Evolutionary conservation across 2,797 vertebrate genomes (phyloP).

Genomic region (Pangasius mekongensis): DNA sequence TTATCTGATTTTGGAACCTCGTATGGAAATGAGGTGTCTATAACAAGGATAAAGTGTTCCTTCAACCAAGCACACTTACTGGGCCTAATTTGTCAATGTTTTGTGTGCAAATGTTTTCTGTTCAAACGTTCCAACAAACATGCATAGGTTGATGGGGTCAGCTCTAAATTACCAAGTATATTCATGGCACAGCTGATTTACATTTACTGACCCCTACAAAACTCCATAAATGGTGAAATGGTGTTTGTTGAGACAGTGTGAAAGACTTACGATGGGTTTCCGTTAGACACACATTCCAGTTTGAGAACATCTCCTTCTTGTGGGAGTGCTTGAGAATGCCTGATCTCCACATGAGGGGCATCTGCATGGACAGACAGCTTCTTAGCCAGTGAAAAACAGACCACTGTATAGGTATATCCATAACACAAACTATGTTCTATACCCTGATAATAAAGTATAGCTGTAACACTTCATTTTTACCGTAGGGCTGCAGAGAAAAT

Average conservation of each 20-base stretch:
- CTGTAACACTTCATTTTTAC: neutral
- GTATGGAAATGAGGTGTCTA: neutral
- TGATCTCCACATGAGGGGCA: slow-evolving; percentile 93
- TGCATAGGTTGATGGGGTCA: neutral
- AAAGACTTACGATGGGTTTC: slow-evolving; percentile 96
- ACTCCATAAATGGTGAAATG: neutral
- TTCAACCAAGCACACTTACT: neutral
- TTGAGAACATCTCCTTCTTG: slow-evolving; percentile 95
- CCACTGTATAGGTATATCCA: neutral
- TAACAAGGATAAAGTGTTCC: neutral
- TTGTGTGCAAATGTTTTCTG: neutral
- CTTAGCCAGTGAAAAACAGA: slow-evolving; percentile 1
- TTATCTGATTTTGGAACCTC: neutral
- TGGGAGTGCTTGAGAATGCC: slow-evolving; percentile 84
- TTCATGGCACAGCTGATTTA: neutral
- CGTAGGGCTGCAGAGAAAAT: neutral
- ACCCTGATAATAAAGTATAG: neutral
- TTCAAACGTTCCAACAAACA: neutral
- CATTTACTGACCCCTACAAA: neutral
- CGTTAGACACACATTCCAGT: slow-evolving; percentile 96
- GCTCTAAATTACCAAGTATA: neutral
- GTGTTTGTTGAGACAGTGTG: neutral
- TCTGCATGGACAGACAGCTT: slow-evolving; percentile 72
- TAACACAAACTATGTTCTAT: neutral
- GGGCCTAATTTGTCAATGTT: neutral